Conservation (phyloP, 2,888 invertebrate species). For the Diogma glabrata region DNA sequence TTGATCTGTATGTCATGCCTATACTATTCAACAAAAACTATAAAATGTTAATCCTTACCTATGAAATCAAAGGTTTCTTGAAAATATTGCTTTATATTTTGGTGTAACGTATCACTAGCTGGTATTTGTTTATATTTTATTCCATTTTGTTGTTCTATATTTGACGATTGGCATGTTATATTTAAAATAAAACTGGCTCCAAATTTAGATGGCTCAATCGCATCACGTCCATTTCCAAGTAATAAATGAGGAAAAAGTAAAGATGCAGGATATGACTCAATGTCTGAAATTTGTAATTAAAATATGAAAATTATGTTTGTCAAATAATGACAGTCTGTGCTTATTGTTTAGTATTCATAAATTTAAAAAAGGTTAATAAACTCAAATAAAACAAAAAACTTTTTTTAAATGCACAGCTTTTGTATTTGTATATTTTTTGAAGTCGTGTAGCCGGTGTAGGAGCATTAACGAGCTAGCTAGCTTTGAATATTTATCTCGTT, state of each 20-base stretch:
- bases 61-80: slow-evolving; percentile 78
- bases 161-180: slow-evolving; percentile 64
- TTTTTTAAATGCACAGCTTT: too few relatives aligned
- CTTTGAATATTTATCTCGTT: too few relatives aligned
- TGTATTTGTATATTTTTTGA: too few relatives aligned
- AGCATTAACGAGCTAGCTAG: too few relatives aligned
- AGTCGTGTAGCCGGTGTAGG: too few relatives aligned
- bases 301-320: slow-evolving; percentile 10
- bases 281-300: slow-evolving; percentile 37
- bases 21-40: slow-evolving; percentile 29
- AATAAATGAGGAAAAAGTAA: slow-evolving; percentile 69
- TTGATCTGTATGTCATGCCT: slow-evolving; percentile 36
- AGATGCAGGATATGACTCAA: slow-evolving; percentile 65
- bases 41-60: slow-evolving; percentile 44
- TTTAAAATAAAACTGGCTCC: slow-evolving; percentile 70
- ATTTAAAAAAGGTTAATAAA: too few relatives aligned
- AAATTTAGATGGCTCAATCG: slow-evolving; percentile 56
- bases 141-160: slow-evolving; percentile 49
- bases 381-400: too few relatives aligned
- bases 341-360: too few relatives aligned
- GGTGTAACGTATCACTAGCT: slow-evolving; percentile 70
- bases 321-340: neutral
- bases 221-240: slow-evolving; percentile 73
- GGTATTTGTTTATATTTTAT: slow-evolving; percentile 61
- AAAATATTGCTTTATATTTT: slow-evolving; percentile 80